Evolutionary conservation across 2,888 invertebrate genomes (phyloP), one percentile per base, ranked within the genome.

Genomic region (Dusona sp.): DNA sequence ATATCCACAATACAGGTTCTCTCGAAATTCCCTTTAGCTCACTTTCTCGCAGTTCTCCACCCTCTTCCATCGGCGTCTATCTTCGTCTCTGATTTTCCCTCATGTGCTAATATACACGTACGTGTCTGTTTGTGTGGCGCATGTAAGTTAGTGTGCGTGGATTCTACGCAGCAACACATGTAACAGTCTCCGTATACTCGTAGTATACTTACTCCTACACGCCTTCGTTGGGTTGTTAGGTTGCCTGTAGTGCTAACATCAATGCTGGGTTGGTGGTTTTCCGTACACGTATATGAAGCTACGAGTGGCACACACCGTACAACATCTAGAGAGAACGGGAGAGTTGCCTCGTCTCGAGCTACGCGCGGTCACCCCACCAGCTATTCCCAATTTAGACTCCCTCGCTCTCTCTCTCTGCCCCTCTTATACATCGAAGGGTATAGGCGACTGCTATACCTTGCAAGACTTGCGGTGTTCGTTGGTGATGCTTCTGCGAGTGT

Each of bases 341-440:
- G 51, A 89, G 90, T 89, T 89, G 90, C 87, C 90, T 90, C 88
- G 89, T 90, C 89, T 91, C 91, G 87, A 84, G 84, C 36, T 72
- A 54, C 73, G 36, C 84, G 84, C 67, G 74, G 78, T 81, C 74
- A 79, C 82, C 89, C 90, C 89, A 84, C 91, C 89, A 84, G 87
- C 89, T 88, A 90, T 89, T 91, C 92, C 92, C 92, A 92, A 92
- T 93, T 93, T 93, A 92, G 92, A 92, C 90, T 89, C 91, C 86
- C 89, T 89, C 91, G 87, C 88, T 89, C 89, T 89, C 88, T 89
- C 89, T 89, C 88, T 87, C 89, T 87, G 88, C 89, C 90, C 87
- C 89, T 88, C 84, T 87, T 88, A 86, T 89, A 65, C 57, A 19
- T 68, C 65, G 3, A 84, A 88, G 88, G 57, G 87, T 86, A 88